These are phyloP conservation scores for Phoebastria nigripes DNA, from an alignment of 2,797 vertebrate species.

Conservation along the genomic window DNA sequence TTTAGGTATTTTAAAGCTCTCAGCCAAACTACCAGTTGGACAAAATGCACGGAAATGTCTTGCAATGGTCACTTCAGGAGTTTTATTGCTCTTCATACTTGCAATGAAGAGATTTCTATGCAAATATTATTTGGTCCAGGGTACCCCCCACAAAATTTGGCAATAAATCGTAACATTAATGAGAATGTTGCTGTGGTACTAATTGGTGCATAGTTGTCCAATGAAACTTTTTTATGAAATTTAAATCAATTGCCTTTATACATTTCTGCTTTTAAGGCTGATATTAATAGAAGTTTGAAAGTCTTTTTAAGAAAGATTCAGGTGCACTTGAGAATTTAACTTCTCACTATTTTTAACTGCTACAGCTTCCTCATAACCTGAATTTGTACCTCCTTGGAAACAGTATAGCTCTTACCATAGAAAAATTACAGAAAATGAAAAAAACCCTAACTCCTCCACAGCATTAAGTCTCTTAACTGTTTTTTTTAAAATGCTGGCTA, in stretches of 20 bases:
- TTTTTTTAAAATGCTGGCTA: not conserved
- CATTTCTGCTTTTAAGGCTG: not conserved
- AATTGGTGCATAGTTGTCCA: not conserved
- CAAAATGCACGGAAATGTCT: not conserved
- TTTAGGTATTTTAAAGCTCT: not conserved
- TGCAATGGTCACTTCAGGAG: not conserved
- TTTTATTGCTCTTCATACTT: not conserved
- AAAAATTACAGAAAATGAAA: not conserved
- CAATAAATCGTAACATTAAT: not conserved
- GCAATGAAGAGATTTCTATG: not conserved
- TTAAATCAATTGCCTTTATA: not conserved
- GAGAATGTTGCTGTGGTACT: not conserved
- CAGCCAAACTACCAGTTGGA: not conserved
- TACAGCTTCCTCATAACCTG: not conserved
- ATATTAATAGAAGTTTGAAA: not conserved
- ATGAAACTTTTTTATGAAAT: not conserved
- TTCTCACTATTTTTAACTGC: not conserved
- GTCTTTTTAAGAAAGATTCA: not conserved
- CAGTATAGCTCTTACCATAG: not conserved
- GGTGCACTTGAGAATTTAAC: not conserved
- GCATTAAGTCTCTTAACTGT: not conserved
- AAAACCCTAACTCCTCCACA: not conserved
- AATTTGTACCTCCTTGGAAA: not conserved
- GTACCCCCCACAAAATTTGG: not conserved
- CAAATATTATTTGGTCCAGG: not conserved